Base-by-base conservation (phyloP, 2,113 vertebrate genomes). In the Spea bombifrons region DNA sequence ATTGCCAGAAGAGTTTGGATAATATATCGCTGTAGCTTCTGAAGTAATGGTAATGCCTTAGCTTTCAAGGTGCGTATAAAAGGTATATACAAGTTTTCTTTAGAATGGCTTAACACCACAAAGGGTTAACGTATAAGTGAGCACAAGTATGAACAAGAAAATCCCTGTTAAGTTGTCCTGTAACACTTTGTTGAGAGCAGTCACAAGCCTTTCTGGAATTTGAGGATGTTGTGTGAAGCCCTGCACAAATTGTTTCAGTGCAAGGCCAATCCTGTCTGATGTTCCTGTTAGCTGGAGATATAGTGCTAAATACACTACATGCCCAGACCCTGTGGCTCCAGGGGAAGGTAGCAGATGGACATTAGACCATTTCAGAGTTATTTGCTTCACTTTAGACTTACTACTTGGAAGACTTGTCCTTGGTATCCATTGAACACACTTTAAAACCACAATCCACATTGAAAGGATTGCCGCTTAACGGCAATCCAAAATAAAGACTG, bases 81-180 rank as follows among this genome's bases (percentile, higher is more conserved):
- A 30, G 30, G 30, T 30, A 30, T 30, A 30, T 30, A 30, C 1
- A 30, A 30, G 30, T 30, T 30, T 30, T 30, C 30, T 30, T 30
- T 30, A 30, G 30, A 30, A 30, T 30, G 30, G 30, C 30, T 30
- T 30, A 30, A 30, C 30, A 30, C 30, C 64, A 49, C 45, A 17
- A 80, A 57, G 78, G 48, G 72, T 89, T 90, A 86, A 76, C 76
- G 66, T 82, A 82, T 85, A 85, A 79, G 71, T 81, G 78, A 87
- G 86, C 86, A 88, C 86, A 90, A 84, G 86, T 92, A 93, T 84
- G 89, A 96, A 93, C 88, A 93, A 94, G 92, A 93, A 95, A 94
- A 94, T 92, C 89, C 88, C 89, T 92, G 86, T 92, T 90, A 91
- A 91, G 87, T 92, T 93, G 88, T 94, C 92, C 94, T 91, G 88